These are phyloP conservation scores for Setipinna tenuifilis DNA, from an alignment of 2,797 vertebrate genomes.

Conservation along the genomic window DNA sequence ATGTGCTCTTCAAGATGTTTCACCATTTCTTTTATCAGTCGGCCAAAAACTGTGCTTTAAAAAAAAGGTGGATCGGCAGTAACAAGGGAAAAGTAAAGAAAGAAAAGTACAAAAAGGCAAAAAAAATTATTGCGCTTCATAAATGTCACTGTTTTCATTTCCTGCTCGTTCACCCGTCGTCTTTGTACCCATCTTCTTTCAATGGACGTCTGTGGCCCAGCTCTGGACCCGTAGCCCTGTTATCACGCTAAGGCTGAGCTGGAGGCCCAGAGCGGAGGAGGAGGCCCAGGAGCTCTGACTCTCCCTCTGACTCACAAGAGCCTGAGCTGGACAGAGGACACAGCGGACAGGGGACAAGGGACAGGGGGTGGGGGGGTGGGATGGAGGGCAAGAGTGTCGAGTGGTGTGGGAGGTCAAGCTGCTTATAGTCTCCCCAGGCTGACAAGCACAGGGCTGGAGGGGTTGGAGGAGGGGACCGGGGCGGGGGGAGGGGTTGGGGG, in stretches of 20 bases:
- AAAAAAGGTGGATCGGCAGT: slow-evolving; percentile 33
- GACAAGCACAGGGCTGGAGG: not conserved
- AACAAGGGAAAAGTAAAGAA: slow-evolving; percentile 35
- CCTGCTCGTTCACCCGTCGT: not conserved
- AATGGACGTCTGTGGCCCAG: not conserved
- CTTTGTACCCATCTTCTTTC: not conserved
- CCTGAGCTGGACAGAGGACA: slow-evolving; percentile 21
- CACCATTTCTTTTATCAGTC: slow-evolving; percentile 54
- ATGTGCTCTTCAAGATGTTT: slow-evolving; percentile 48
- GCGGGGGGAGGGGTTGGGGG: not conserved
- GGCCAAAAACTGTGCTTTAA: slow-evolving; percentile 49
- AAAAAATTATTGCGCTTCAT: slow-evolving; percentile 38
- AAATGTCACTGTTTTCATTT: slow-evolving; percentile 34
- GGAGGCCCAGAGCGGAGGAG: not conserved
- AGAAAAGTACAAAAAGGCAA: slow-evolving; percentile 10
- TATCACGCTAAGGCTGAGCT: not conserved
- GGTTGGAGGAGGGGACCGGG: not conserved
- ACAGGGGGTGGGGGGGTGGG: slow-evolving; percentile 8
- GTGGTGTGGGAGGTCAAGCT: slow-evolving; percentile 43
- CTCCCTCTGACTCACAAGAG: slow-evolving; percentile 15
- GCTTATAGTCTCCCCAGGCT: slow-evolving; percentile 42
- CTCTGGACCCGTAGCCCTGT: not conserved
- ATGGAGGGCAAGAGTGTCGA: not conserved
- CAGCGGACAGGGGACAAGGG: slow-evolving; percentile 22
- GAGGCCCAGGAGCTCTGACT: not conserved